phyloP scores from a whole-genome alignment of 1,140 invertebrate genomes.

The Sycophila sp. region DNA sequence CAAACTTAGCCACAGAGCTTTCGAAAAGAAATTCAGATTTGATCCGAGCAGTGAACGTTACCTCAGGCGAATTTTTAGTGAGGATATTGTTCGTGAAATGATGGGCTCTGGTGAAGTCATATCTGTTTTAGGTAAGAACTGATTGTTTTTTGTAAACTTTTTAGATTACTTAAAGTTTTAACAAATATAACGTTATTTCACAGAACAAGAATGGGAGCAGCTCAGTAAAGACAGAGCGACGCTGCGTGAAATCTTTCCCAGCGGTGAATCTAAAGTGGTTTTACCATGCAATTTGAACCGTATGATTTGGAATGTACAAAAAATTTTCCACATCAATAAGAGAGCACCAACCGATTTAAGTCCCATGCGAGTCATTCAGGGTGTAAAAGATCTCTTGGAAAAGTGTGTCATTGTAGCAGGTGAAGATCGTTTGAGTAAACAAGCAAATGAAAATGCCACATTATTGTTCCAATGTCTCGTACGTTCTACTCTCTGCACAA shows the following conservation, averaged over 20 bases:
- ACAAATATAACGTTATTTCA: not conserved
- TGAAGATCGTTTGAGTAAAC: constrained; percentile 91
- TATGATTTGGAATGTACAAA: constrained; percentile 99
- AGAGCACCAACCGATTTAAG: constrained; percentile 92
- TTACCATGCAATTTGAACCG: constrained; percentile 96
- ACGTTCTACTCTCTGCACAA: constrained; percentile 93
- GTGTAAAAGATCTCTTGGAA: constrained; percentile 85
- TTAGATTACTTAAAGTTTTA: not conserved
- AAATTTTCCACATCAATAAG: constrained; percentile 99
- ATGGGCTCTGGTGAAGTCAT: constrained; percentile 92
- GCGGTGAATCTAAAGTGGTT: constrained; percentile 90
- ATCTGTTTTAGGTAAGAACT: constrained; percentile 76
- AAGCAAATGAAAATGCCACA: constrained; percentile 99
- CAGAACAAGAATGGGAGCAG: constrained; percentile 95
- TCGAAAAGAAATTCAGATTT: constrained; percentile 96
- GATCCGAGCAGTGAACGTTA: constrained; percentile 95
- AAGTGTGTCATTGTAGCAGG: constrained; percentile 96
- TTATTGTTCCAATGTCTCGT: constrained; percentile 96
- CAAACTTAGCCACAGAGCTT: constrained; percentile 94
- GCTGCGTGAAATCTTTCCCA: constrained; percentile 86
- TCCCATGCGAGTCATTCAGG: constrained; percentile 90
- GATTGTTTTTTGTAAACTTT: no score
- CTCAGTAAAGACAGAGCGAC: constrained; percentile 87
- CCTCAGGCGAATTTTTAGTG: constrained; percentile 88
- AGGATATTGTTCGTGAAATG: constrained; percentile 94